phyloP scores from a whole-genome alignment of 2,888 invertebrate species.

The Nysson spinosus region DNA sequence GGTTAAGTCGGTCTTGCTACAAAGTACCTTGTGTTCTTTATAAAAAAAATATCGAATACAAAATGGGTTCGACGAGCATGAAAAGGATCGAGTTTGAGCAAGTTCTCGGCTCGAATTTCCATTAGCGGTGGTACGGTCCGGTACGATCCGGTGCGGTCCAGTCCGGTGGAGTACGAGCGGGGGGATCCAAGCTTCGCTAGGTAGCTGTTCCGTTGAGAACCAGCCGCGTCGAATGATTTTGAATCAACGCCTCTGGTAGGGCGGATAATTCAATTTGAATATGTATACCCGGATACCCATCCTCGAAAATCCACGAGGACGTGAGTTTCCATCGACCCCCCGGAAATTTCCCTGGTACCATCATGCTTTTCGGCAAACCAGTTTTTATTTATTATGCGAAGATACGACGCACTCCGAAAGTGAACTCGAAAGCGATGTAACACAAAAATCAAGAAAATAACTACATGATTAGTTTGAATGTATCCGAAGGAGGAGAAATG shows the following conservation, averaged over 20 bases:
- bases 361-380: no score
- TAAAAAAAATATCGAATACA: constrained; percentile 4
- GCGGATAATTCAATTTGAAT: constrained; percentile 78
- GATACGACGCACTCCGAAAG: no score
- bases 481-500: no score
- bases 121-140: constrained; percentile 62
- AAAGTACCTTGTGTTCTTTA: no score
- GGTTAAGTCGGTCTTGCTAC: no score
- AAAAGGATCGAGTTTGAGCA: constrained; percentile 73
- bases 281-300: constrained; percentile 67
- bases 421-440: no score
- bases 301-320: constrained; percentile 35
- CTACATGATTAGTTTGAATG: no score
- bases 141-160: no score
- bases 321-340: constrained; percentile 18
- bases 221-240: constrained; percentile 74
- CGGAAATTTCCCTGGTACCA: no score
- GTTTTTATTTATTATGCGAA: no score
- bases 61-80: constrained; percentile 69
- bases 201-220: constrained; percentile 45
- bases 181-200: constrained; percentile 24
- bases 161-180: no score
- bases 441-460: no score
- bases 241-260: constrained; percentile 76
- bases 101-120: constrained; percentile 75